phyloP scores from a whole-genome alignment of 2,888 invertebrate species.

The Leptinotarsa tumamoca region DNA sequence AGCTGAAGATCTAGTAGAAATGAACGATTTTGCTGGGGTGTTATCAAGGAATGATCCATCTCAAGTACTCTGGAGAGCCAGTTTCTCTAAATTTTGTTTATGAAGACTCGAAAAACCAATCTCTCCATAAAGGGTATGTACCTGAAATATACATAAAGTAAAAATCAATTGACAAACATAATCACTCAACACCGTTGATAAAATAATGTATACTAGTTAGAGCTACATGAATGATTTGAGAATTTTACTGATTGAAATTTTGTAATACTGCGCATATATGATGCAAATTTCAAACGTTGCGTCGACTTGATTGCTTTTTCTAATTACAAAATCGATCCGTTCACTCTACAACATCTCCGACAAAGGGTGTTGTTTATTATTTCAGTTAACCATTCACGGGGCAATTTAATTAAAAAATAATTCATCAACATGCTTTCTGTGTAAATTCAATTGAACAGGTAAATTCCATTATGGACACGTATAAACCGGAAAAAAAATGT shows the following conservation, averaged over 20 bases:
- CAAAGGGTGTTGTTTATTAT: constrained; percentile 8
- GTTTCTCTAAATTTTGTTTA: no score
- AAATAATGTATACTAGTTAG: no score
- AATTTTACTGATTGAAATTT: background rate
- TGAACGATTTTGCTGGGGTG: no score
- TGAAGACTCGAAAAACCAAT: no score
- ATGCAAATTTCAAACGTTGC: background rate
- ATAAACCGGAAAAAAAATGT: constrained; percentile 8
- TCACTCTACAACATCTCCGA: background rate
- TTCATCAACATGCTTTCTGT: constrained; percentile 10
- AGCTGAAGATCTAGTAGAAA: no score
- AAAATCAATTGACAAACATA: no score
- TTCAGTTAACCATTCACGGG: background rate
- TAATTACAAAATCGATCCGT: constrained; percentile 10
- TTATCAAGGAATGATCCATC: no score
- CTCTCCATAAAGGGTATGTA: no score
- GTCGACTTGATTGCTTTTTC: background rate
- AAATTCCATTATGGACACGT: constrained; percentile 5
- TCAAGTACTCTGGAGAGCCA: no score
- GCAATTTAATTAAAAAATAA: constrained; percentile 15
- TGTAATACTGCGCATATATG: background rate
- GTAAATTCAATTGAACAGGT: constrained; percentile 15
- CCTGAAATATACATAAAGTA: no score
- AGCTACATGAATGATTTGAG: no score
- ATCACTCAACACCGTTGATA: no score